A percentile compares a stretch with the other conserved stretches of the same genome.
Evolutionary conservation across 2,888 invertebrate genomes (phyloP).

Genomic region (Acanthoscelides obtectus): DNA sequence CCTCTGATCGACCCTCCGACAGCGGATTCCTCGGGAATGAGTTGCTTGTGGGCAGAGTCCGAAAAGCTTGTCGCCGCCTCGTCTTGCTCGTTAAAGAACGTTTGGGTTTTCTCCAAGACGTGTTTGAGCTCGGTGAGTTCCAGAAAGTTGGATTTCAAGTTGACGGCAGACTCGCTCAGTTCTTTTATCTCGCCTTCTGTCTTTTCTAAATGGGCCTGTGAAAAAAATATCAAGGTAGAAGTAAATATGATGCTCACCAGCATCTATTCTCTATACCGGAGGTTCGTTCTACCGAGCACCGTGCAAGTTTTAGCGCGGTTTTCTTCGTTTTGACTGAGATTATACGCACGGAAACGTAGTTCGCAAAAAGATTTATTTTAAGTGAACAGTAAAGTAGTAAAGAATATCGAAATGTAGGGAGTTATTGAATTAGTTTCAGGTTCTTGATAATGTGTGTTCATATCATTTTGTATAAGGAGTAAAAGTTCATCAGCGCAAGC

Average conservation of each 20-base stretch:
- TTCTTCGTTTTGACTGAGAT: too few species aligned
- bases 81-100: constrained; percentile 81
- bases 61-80: constrained; percentile 61
- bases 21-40: constrained; percentile 51
- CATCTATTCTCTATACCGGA: too few species aligned
- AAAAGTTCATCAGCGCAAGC: too few species aligned
- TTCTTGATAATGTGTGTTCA: too few species aligned
- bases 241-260: not conserved
- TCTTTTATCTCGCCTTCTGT: constrained; percentile 93
- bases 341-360: too few species aligned
- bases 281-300: too few species aligned
- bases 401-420: too few species aligned
- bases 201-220: constrained; percentile 85
- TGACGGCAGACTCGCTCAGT: constrained; percentile 88
- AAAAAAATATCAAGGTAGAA: constrained; percentile 1
- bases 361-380: too few species aligned
- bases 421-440: too few species aligned
- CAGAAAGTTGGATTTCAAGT: constrained; percentile 83
- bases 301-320: too few species aligned
- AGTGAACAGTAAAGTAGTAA: too few species aligned
- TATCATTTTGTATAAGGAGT: too few species aligned
- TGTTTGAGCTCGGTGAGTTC: constrained; percentile 88
- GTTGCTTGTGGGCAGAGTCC: constrained; percentile 53
- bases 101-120: constrained; percentile 88
- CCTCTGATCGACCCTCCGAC: constrained; percentile 47